Percentiles rank a stretch among this genome's conserved stretches.
phyloP scores from a whole-genome alignment of 2,888 invertebrate genomes.

The Orthonychiurus folsomi region DNA sequence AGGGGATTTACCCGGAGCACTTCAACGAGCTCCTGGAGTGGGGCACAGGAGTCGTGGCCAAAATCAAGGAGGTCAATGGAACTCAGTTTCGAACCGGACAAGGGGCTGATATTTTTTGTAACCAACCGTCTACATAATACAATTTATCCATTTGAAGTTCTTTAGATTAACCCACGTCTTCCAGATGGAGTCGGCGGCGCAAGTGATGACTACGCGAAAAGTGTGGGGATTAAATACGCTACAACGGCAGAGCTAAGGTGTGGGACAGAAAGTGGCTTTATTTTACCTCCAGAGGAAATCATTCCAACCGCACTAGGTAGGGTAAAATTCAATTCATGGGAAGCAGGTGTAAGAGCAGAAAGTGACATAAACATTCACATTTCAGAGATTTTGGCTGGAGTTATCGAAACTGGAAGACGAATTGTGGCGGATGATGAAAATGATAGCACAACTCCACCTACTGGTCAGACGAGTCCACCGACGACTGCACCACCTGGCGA shows the following conservation, averaged over 20 bases:
- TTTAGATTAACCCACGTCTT: too few species aligned
- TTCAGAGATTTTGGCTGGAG: conserved; percentile 3
- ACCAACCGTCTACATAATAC: background rate
- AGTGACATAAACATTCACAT: too few species aligned
- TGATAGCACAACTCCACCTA: too few species aligned
- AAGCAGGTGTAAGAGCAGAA: too few species aligned
- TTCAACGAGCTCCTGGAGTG: conserved; percentile 26
- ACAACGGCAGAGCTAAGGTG: conserved; percentile 48
- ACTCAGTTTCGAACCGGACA: conserved; percentile 40
- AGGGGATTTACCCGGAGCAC: conserved; percentile 3
- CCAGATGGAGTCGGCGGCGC: conserved; percentile 48
- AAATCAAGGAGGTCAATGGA: conserved; percentile 41
- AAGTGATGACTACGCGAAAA: conserved; percentile 48
- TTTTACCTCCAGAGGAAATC: conserved; percentile 9
- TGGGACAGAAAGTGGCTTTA: conserved; percentile 37
- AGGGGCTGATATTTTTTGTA: conserved; percentile 31
- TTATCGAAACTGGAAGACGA: background rate
- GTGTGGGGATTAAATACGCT: conserved; percentile 45
- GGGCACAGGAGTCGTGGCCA: conserved; percentile 24
- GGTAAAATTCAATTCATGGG: too few species aligned
- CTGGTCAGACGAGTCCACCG: too few species aligned
- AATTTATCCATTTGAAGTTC: conserved; percentile 1
- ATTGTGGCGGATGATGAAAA: background rate
- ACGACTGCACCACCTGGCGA: too few species aligned
- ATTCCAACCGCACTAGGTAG: conserved; percentile 12